A percentile compares a stretch with the other conserved stretches of the same genome.
Evolutionary conservation across 1,140 invertebrate species (phyloP).

Genomic region (Micrasema longulum): DNA sequence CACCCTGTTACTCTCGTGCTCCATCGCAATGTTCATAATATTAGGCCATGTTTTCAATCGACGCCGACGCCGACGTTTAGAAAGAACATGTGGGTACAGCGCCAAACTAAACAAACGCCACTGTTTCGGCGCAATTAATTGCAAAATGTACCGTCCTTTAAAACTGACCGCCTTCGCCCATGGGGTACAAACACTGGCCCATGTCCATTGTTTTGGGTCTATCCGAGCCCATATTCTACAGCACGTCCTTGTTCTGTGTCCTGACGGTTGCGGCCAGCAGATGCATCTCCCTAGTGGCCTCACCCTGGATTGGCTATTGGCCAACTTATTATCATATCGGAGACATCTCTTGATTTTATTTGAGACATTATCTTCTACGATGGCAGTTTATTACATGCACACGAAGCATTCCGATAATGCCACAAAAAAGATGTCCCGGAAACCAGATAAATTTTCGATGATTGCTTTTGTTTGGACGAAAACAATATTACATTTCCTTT

Average conservation of each 20-base stretch:
- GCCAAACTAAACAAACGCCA: not conserved
- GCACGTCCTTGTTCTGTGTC: no score
- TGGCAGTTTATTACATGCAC: constrained; percentile 20
- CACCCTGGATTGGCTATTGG: constrained; percentile 3
- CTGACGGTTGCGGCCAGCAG: constrained; percentile 14
- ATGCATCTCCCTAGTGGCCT: constrained; percentile 20
- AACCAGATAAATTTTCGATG: no score
- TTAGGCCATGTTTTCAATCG: not conserved
- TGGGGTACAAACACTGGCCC: no score
- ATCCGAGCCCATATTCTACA: not conserved
- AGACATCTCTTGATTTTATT: constrained; percentile 29
- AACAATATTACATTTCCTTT: no score
- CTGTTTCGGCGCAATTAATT: not conserved
- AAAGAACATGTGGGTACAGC: not conserved
- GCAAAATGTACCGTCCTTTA: constrained; percentile 1
- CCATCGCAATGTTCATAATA: no score
- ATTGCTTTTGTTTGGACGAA: no score
- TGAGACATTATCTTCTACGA: constrained; percentile 1
- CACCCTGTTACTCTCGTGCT: no score
- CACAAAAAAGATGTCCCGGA: no score
- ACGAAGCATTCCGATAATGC: constrained; percentile 17
- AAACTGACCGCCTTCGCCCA: not conserved
- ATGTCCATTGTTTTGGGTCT: not conserved
- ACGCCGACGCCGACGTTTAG: not conserved
- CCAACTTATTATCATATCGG: constrained; percentile 36